Evolutionary conservation across 2,888 invertebrate species (phyloP), one percentile per base, ranked within the genome.

Genomic region (Lasiommata megera): DNA sequence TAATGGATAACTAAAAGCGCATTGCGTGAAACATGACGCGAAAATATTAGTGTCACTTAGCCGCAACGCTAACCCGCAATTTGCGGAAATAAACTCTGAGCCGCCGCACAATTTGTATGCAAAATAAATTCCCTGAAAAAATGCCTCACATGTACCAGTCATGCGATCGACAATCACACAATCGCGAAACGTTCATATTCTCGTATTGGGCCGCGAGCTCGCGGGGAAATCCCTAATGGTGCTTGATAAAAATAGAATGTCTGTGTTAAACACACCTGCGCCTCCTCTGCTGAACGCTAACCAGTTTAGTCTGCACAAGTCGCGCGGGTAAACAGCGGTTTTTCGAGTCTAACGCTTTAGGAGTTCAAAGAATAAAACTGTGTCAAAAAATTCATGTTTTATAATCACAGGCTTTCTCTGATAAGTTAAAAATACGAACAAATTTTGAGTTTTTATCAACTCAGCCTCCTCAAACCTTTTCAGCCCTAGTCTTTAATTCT

Each of bases 131-230:
- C 69, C 70, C 68, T 70, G 69, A 71, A 71, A 69, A 51, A 52
- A 36, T 18, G 48, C 52, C 31, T 52, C 41, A 41, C 52, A 65
- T 77, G 77, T 69, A 72, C 67, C 64, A 58, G 60, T 72, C 82
- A 82, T 79, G 82, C 83, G 70, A 83, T 74, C 74, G 68, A 64
- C 74, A 79, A 73, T 81, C 71, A 70, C 67, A 74, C 72, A 74
- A 77, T 73, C 69, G 63, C 59, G 51, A 56, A 47, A 31, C 31
- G 52, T 31, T 18, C 37, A 44, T 44, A 36, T 50, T 52, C 23
- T 52, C 52, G 46, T 9, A 51, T 31, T 28, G 28, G 28, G 6
- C 8, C 28, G 83, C 41, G 80, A 73, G 70, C 74, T 74, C 68
- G 70, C 51, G 38, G 9, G 37, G 12, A 29, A 14, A 28, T 29